Conservation (phyloP, 2,797 vertebrate species). For the Arremon aurantiirostris region DNA sequence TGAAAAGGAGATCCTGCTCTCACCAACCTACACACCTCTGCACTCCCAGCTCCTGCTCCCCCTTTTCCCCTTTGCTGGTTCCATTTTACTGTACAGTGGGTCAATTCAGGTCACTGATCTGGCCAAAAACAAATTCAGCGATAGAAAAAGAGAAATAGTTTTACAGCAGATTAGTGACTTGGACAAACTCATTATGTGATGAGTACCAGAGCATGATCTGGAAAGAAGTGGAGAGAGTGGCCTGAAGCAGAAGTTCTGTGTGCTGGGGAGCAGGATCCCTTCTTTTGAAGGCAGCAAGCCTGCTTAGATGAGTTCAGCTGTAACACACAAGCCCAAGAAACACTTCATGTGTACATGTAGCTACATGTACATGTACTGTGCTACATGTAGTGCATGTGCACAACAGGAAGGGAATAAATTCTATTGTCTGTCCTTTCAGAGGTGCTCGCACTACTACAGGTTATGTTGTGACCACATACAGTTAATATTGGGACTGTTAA, state of each 20-base stretch:
- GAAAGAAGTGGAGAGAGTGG: neutral
- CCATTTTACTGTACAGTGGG: neutral
- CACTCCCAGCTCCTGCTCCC: neutral
- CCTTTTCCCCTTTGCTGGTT: neutral
- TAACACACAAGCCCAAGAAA: neutral
- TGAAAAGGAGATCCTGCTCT: neutral
- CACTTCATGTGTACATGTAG: accelerated
- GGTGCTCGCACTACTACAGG: no score
- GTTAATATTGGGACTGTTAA: neutral
- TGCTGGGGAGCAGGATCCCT: accelerated
- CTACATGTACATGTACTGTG: no score
- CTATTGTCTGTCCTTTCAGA: neutral
- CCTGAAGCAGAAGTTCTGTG: neutral
- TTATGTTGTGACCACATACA: neutral
- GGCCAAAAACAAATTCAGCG: neutral
- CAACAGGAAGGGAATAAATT: neutral
- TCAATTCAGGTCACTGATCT: neutral
- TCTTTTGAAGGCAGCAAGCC: neutral
- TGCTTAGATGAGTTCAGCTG: neutral
- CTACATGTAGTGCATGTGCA: no score
- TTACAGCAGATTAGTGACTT: neutral
- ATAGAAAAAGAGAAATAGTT: neutral
- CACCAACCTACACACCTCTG: neutral
- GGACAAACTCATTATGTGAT: neutral
- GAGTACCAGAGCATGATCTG: neutral